phyloP scores from a whole-genome alignment of 2,888 invertebrate genomes.

The Parasteatoda lunata region DNA sequence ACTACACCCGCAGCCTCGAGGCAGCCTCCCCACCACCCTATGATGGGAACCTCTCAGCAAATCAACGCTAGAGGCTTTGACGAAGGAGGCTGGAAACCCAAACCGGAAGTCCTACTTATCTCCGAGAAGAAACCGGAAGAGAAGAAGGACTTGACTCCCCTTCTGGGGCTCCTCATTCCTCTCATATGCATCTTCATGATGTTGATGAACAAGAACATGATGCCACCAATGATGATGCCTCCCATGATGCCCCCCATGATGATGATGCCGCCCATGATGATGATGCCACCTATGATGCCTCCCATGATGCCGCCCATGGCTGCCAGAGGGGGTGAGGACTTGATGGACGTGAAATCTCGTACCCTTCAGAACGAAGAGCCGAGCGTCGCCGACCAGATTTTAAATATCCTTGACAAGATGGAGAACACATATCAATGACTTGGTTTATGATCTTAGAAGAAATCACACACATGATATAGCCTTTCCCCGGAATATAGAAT shows the following conservation, averaged over 20 bases:
- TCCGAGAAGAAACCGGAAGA: conserved; percentile 58
- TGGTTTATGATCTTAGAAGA: too few relatives aligned
- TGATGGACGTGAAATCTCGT: conserved; percentile 17
- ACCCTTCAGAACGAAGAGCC: conserved; percentile 3
- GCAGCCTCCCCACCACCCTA: conserved; percentile 31
- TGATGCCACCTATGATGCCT: conserved; percentile 42
- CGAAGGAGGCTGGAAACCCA: conserved; percentile 60
- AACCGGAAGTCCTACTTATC: conserved; percentile 61
- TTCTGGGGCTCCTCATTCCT: conserved; percentile 41
- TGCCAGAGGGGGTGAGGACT: conserved; percentile 15
- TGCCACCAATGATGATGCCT: conserved; percentile 67
- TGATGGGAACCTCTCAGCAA: conserved; percentile 22
- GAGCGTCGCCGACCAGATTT: conserved; percentile 49
- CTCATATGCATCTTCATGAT: conserved; percentile 54
- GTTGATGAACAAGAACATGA: conserved; percentile 54
- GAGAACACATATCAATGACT: conserved; percentile 18
- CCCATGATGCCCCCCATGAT: conserved; percentile 35
- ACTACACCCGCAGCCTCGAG: conserved; percentile 11
- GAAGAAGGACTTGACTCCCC: conserved; percentile 53
- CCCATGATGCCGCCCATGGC: conserved; percentile 46
- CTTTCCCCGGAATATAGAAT: too few relatives aligned
- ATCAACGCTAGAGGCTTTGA: conserved; percentile 57
- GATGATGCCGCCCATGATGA: conserved; percentile 25
- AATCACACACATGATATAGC: too few relatives aligned
- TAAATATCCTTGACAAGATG: conserved; percentile 47